A percentile compares a stretch with the other conserved stretches of the same genome.
phyloP scores from a whole-genome alignment of 2,888 invertebrate species.

The Phalangium opilio region DNA sequence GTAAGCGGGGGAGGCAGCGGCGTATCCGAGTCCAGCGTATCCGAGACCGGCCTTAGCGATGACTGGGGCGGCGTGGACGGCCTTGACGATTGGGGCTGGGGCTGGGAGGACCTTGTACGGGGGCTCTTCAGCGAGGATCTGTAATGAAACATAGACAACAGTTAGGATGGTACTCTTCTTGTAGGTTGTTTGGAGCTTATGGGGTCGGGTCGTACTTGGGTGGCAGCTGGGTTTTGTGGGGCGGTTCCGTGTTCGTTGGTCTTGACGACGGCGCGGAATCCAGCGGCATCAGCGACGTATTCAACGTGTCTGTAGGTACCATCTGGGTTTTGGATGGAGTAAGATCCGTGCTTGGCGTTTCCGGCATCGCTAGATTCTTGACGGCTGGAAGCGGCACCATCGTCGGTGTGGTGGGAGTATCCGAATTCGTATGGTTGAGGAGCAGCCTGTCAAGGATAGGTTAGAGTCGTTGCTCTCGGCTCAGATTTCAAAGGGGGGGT shows the following conservation, averaged over 20 bases:
- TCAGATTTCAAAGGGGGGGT: too few relatives aligned
- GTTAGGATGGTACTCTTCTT: neutral
- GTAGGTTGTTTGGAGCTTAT: neutral
- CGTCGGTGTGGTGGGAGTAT: too few relatives aligned
- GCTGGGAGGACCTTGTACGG: neutral
- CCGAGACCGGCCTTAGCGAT: too few relatives aligned
- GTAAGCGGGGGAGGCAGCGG: neutral
- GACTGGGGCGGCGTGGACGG: too few relatives aligned
- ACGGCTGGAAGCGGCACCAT: too few relatives aligned
- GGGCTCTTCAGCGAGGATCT: neutral
- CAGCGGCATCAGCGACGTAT: constrained; percentile 5
- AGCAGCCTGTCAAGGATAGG: too few relatives aligned
- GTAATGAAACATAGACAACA: too few relatives aligned
- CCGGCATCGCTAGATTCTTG: neutral
- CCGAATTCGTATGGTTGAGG: too few relatives aligned
- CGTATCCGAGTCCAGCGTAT: too few relatives aligned
- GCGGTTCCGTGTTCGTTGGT: constrained; percentile 8
- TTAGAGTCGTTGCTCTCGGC: too few relatives aligned
- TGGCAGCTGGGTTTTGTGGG: constrained; percentile 1
- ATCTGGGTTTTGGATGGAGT: constrained; percentile 2
- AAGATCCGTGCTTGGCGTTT: constrained; percentile 5
- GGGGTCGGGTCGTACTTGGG: neutral
- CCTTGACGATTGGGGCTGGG: too few relatives aligned
- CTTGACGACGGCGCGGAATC: constrained; percentile 5
- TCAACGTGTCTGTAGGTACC: constrained; percentile 7